Evolutionary conservation across 1,140 invertebrate genomes (phyloP).

Genomic region (Dreissena rostriformis): DNA sequence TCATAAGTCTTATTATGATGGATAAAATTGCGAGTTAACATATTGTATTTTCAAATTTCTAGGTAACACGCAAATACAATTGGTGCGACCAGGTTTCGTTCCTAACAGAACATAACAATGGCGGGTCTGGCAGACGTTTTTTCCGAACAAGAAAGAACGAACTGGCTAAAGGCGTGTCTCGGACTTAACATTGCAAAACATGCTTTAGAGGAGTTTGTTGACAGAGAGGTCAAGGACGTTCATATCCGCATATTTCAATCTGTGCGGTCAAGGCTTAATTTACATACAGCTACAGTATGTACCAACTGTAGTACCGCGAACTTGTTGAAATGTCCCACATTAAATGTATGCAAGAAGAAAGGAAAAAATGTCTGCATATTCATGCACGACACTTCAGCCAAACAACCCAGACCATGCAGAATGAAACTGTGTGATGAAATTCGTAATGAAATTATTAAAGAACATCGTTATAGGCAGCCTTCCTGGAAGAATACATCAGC

Average conservation of each 20-base stretch:
- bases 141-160: too few species aligned
- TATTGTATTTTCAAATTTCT: too few species aligned
- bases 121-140: too few species aligned
- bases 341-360: not conserved
- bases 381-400: not conserved
- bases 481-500: not conserved
- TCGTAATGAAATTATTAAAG: not conserved
- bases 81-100: too few species aligned
- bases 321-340: not conserved
- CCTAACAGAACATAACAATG: too few species aligned
- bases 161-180: too few species aligned
- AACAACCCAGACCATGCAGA: not conserved
- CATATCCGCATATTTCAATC: not conserved
- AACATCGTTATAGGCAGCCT: not conserved
- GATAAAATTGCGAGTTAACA: too few species aligned
- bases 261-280: not conserved
- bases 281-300: not conserved
- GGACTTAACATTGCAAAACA: too few species aligned
- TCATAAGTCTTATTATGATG: too few species aligned
- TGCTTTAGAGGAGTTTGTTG: too few species aligned
- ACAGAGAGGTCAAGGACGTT: not conserved
- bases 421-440: too few species aligned
- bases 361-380: not conserved
- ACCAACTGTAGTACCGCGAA: slow-evolving; percentile 7
- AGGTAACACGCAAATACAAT: too few species aligned